Conservation (phyloP, 1,140 invertebrate species). For the Portunus trituberculatus region DNA sequence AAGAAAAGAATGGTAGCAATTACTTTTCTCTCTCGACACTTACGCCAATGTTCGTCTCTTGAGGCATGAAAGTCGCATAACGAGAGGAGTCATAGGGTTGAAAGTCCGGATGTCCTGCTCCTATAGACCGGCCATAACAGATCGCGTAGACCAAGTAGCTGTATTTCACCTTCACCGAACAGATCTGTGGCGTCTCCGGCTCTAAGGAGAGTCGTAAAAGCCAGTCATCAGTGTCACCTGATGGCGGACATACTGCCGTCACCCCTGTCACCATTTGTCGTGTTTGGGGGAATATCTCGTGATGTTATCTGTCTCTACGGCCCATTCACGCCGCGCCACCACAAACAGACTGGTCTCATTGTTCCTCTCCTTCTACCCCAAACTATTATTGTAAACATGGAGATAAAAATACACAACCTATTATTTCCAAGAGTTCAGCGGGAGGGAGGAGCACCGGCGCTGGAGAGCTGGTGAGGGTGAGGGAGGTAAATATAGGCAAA, state of each 20-base stretch:
- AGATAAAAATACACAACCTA: neutral
- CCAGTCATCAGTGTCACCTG: constrained; percentile 61
- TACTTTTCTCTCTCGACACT: constrained; percentile 51
- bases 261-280: constrained; percentile 61
- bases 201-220: constrained; percentile 27
- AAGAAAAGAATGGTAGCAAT: constrained; percentile 27
- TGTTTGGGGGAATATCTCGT: constrained; percentile 62
- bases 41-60: neutral
- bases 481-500: constrained; percentile 53
- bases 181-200: constrained; percentile 51
- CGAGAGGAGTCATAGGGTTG: constrained; percentile 34
- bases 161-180: constrained; percentile 49
- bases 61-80: constrained; percentile 36
- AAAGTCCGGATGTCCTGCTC: constrained; percentile 9
- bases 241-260: constrained; percentile 37
- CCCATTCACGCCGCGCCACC: constrained; percentile 6
- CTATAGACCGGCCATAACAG: neutral
- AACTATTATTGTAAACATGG: constrained; percentile 2
- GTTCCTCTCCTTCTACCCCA: neutral
- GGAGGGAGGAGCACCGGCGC: neutral
- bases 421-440: neutral
- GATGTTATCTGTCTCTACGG: constrained; percentile 30
- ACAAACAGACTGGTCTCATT: constrained; percentile 46
- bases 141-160: neutral
- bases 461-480: neutral